Evolutionary conservation across 2,888 invertebrate genomes (phyloP).

Genomic region (Ametastegia equiseti): DNA sequence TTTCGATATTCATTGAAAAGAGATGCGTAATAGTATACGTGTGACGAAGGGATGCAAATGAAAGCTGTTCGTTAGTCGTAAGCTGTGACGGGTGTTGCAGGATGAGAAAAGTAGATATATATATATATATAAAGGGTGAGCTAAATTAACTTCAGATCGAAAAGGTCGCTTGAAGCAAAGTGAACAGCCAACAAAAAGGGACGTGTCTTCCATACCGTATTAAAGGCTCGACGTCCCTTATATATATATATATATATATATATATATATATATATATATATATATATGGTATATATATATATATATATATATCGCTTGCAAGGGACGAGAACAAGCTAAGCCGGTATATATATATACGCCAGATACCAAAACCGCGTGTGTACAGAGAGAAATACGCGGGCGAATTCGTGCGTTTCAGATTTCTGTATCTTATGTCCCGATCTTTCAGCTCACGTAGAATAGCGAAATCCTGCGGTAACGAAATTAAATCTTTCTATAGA

Average conservation of each 20-base stretch:
- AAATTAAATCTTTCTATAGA: not conserved
- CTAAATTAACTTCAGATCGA: slow-evolving; percentile 28
- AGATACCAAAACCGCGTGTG: not conserved
- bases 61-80: slow-evolving; percentile 31
- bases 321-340: too few species aligned
- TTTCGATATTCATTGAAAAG: slow-evolving; percentile 16
- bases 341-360: not conserved
- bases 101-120: too few species aligned
- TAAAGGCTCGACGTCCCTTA: slow-evolving; percentile 1
- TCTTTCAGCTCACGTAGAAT: slow-evolving; percentile 41
- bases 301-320: too few species aligned
- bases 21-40: not conserved
- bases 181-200: slow-evolving; percentile 14
- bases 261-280: not conserved
- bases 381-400: slow-evolving; percentile 7
- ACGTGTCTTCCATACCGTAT: slow-evolving; percentile 5
- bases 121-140: too few species aligned
- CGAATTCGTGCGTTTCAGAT: slow-evolving; percentile 47
- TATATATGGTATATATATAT: too few species aligned
- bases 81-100: not conserved
- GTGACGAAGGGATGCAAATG: not conserved
- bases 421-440: not conserved
- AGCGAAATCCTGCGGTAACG: slow-evolving; percentile 41
- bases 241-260: not conserved
- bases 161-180: not conserved